phyloP scores from a whole-genome alignment of 2,113 vertebrate genomes.

The Willisornis vidua region DNA sequence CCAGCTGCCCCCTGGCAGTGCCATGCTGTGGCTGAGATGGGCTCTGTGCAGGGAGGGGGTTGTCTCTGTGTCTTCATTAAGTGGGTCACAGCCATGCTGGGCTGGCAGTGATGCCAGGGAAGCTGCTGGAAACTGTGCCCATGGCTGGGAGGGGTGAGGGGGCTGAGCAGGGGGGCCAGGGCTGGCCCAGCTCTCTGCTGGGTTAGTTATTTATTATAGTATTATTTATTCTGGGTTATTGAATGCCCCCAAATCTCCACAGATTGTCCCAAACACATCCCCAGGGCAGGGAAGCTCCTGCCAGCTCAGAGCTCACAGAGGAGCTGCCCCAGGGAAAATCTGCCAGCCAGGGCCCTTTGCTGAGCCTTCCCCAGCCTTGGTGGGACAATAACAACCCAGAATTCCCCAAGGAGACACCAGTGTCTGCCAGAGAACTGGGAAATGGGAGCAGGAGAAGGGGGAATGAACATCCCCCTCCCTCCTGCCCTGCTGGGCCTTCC shows the following conservation, averaged over 20 bases:
- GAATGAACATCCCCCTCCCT: neutral
- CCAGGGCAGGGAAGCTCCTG: rapidly evolving
- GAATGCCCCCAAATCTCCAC: neutral
- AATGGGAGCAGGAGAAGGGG: neutral
- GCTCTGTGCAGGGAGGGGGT: rapidly evolving
- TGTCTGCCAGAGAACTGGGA: neutral
- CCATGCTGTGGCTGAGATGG: rapidly evolving
- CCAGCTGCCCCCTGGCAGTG: neutral
- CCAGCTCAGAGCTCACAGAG: neutral
- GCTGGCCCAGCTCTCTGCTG: neutral
- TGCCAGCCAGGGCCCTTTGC: neutral
- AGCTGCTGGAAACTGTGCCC: neutral
- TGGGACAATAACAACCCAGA: rapidly evolving
- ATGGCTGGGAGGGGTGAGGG: neutral
- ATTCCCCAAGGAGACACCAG: neutral
- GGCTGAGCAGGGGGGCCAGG: no score
- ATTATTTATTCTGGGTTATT: neutral
- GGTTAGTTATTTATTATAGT: no score
- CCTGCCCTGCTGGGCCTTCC: neutral
- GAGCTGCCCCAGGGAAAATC: neutral
- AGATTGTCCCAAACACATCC: neutral
- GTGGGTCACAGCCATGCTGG: neutral
- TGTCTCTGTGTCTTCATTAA: neutral
- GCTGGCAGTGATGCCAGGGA: neutral
- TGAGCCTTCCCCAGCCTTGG: neutral